phyloP scores from a whole-genome alignment of 2,888 invertebrate species.

The Hirtodrosophila duncani region DNA sequence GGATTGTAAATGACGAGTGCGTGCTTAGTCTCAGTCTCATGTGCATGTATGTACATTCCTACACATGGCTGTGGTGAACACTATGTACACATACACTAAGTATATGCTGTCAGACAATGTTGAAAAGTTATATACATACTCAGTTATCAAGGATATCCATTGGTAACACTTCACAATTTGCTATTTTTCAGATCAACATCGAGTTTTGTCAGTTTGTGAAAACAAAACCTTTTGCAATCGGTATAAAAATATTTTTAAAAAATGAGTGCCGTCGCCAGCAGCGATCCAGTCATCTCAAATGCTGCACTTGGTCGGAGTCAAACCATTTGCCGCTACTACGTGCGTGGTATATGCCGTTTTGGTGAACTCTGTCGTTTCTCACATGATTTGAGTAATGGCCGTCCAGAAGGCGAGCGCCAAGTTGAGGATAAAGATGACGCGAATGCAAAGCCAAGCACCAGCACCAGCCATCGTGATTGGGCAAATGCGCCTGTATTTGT shows the following conservation, averaged over 20 bases:
- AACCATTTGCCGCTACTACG: slow-evolving; percentile 73
- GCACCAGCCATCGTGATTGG: slow-evolving; percentile 73
- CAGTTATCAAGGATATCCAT: too few species aligned
- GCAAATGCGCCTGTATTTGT: slow-evolving; percentile 76
- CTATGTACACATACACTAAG: too few species aligned
- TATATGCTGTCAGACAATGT: too few species aligned
- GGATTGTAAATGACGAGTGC: too few species aligned
- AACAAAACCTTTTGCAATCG: slow-evolving; percentile 27
- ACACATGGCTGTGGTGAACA: too few species aligned
- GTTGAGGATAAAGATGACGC: slow-evolving; percentile 22
- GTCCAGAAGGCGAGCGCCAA: slow-evolving; percentile 42
- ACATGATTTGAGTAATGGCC: slow-evolving; percentile 62
- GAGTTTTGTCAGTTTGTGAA: slow-evolving; percentile 31
- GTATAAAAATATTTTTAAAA: slow-evolving; percentile 54
- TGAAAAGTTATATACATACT: too few species aligned
- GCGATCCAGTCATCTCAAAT: slow-evolving; percentile 44
- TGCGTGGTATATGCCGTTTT: slow-evolving; percentile 76
- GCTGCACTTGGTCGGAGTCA: slow-evolving; percentile 56
- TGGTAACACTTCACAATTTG: neutral
- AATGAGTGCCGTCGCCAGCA: slow-evolving; percentile 64
- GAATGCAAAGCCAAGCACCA: slow-evolving; percentile 56
- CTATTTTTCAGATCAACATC: slow-evolving; percentile 28
- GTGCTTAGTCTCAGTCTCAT: too few species aligned
- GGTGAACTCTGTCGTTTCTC: slow-evolving; percentile 76
- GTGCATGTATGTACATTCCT: too few species aligned